Base-by-base conservation (phyloP, 2,888 invertebrate species). In the Athripsodes cinereus region DNA sequence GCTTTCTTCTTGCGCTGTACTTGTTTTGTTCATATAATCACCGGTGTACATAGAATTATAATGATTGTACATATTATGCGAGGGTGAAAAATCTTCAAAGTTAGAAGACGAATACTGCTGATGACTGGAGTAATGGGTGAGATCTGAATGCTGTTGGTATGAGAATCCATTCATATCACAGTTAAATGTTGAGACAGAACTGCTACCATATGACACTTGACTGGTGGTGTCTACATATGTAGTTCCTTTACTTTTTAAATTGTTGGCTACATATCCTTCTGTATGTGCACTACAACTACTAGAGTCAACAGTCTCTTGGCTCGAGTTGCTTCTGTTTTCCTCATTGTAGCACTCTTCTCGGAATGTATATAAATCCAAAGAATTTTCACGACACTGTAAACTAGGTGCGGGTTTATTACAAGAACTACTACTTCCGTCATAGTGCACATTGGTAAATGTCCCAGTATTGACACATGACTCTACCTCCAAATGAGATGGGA, bases 381-480 rank as follows among this genome's bases (percentile, higher is more conserved):
- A 82, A 66, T 83, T 82, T 65, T 80, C 82, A 53, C 82, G 70
- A 1, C 76, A 73, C 10, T 75, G 77, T 50, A 76, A 66, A 61
- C 74, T 59, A 10, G 57, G 2, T 58, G 60, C 62, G 35, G 68
- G 31, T 64, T 66, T 59, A 18, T 35, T 53, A 59, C 59, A 61
- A 44, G 67, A 48, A 62, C 66, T 71, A 63, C 69, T 80, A 60
- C 73, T 70, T 21, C 81, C 76, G 65, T 85, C 82, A 69, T 85
- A 86, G 69, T 87, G 87, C 52, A 87, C 76, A 69, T 84, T 85
- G 64, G 82, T 84, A 68, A 85, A 88, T 69, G 81, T 84, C 22
- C 84, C 83, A 59, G 81, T 73, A 69, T 82, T 83, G 19, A 85
- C 81, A 69, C 86, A 86, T 47, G 82, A 80, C 69, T 82, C 84